Evolutionary conservation across 2,113 vertebrate species (phyloP), one percentile per base, ranked within the genome.

Genomic region (Hystrix cristata): DNA sequence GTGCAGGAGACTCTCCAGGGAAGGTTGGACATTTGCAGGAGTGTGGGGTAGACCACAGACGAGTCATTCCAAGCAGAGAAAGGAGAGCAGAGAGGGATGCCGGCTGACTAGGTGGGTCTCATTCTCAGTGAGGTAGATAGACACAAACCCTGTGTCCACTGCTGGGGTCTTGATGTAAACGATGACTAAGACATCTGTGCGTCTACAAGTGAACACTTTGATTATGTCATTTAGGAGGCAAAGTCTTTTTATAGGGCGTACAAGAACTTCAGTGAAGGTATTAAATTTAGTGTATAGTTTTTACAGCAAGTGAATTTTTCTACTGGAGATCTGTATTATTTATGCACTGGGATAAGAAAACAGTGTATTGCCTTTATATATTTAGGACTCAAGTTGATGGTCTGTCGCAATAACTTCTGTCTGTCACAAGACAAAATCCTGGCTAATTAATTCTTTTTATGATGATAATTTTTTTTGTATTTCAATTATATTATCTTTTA

Each of bases 261-360:
- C 14, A 43, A 15, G 48, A 60, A 87, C 57, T 76, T 65, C 53
- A 48, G 31, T 80, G 60, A 78, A 91, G 12, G 3, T 51, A 86
- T 82, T 95, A 83, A 94, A 92, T 87, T 91, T 87, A 80, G 71
- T 93, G 14, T 78, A 8, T 23, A 46, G 59, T 83, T 57, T 94
- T 95, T 93, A 84, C 29, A 31, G 4, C 38, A 80, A 91, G 23
- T 76, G 51, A 23, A 69, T 84, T 93, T 87, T 38, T 88, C 29
- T 62, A 48, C 13, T 67, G 38, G 79, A 87, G 87, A 95, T 93
- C 69, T 84, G 67, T 1, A 16, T 90, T 80, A 86, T 92, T 72
- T 80, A 74, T 87, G 82, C 15, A 76, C 51, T 11, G 65, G n/a
- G 43, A 55, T 93, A 53, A 95, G 48, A 84, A 93, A 90, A 69